A percentile compares a stretch with the other conserved stretches of the same genome.
Conservation (phyloP, 2,797 vertebrate species). For the Diceros bicornis region DNA sequence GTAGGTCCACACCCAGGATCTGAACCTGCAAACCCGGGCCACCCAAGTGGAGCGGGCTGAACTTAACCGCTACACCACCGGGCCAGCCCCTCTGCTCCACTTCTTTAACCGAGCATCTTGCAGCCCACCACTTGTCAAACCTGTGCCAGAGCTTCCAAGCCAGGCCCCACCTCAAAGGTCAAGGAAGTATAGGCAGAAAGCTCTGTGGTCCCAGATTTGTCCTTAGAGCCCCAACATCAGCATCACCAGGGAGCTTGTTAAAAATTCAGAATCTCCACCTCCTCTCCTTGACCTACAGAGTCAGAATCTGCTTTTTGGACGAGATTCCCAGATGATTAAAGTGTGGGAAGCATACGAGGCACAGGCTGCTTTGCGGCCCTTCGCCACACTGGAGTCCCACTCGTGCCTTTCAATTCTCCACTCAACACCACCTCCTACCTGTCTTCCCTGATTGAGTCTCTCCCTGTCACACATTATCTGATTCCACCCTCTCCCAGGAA, state of each 20-base stretch:
- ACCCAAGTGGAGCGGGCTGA: too few relatives aligned
- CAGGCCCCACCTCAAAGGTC: background rate
- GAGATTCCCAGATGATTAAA: background rate
- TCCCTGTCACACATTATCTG: background rate
- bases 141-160: background rate
- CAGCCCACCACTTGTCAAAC: background rate
- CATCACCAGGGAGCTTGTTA: background rate
- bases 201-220: background rate
- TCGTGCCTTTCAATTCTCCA: background rate
- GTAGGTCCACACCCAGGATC: too few relatives aligned
- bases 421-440: background rate
- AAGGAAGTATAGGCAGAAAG: background rate
- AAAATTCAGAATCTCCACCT: background rate
- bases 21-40: too few relatives aligned
- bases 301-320: background rate
- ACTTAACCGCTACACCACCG: too few relatives aligned
- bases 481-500: background rate
- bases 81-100: background rate
- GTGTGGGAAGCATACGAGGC: background rate
- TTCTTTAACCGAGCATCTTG: background rate
- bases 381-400: background rate
- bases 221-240: background rate
- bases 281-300: background rate
- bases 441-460: background rate
- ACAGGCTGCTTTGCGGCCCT: background rate